Evolutionary conservation across 2,888 invertebrate species (phyloP).

Genomic region (Melanostoma scalare): DNA sequence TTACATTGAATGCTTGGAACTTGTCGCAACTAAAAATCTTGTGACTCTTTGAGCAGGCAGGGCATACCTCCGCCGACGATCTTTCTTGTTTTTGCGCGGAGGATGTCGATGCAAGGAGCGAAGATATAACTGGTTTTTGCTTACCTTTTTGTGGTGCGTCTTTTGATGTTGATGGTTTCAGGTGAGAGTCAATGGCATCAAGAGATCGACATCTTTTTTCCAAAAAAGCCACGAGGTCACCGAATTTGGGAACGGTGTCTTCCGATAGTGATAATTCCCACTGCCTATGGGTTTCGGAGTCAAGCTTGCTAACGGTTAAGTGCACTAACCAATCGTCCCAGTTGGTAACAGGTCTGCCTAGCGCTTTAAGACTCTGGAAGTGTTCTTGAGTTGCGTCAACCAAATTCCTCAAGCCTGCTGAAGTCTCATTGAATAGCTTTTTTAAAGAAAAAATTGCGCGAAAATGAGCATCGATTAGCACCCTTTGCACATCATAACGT

Average conservation of each 20-base stretch:
- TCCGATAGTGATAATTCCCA: slow-evolving; percentile 20
- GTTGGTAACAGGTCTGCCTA: slow-evolving; percentile 30
- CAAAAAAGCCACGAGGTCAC: too few relatives aligned
- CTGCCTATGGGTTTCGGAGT: slow-evolving; percentile 34
- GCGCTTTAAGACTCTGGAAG: slow-evolving; percentile 20
- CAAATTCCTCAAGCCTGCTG: slow-evolving; percentile 15
- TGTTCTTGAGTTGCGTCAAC: slow-evolving; percentile 23
- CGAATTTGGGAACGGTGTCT: slow-evolving; percentile 18
- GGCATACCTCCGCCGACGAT: background rate
- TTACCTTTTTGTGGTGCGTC: background rate
- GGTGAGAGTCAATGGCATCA: too few relatives aligned
- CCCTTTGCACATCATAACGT: background rate
- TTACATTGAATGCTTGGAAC: slow-evolving; percentile 1
- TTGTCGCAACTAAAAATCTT: slow-evolving; percentile 1
- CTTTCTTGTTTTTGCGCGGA: background rate
- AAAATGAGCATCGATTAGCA: too few relatives aligned
- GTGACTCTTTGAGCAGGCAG: background rate
- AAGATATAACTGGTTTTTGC: background rate
- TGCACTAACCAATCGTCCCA: slow-evolving; percentile 60
- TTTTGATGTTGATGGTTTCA: too few relatives aligned
- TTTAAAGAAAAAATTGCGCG: slow-evolving; percentile 23
- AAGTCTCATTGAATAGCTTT: background rate
- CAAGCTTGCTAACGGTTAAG: slow-evolving; percentile 15
- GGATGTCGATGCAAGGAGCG: background rate
- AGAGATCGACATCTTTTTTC: too few relatives aligned